These are phyloP conservation scores for Masnerella sp. DNA, from an alignment of 2,888 invertebrate genomes.

Conservation along the genomic window DNA sequence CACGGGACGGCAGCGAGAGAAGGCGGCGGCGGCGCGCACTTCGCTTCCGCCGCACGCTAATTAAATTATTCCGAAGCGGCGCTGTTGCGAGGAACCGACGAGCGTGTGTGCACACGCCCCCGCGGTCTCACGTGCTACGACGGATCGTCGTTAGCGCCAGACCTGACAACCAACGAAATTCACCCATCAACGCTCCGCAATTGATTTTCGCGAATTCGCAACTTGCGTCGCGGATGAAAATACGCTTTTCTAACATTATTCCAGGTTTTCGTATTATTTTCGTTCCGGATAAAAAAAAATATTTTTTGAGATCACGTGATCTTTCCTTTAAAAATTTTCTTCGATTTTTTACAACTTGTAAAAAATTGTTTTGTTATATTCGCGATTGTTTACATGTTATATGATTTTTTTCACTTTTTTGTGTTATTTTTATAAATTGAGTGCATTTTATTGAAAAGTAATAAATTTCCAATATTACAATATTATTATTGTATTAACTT, in stretches of 20 bases:
- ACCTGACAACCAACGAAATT: conserved; percentile 43
- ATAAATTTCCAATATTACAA: too few relatives aligned
- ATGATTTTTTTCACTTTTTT: too few relatives aligned
- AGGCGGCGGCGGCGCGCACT: conserved; percentile 63
- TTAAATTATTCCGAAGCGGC: conserved; percentile 74
- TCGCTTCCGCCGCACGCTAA: conserved; percentile 70
- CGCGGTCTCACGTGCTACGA: conserved; percentile 30
- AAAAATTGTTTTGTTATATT: too few relatives aligned
- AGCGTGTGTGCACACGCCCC: conserved; percentile 32
- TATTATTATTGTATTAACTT: too few relatives aligned
- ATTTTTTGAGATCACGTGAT: too few relatives aligned
- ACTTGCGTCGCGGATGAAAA: too few relatives aligned
- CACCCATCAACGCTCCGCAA: conserved; percentile 35
- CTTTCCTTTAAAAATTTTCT: too few relatives aligned
- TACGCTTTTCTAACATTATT: too few relatives aligned
- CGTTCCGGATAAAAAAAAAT: neutral
- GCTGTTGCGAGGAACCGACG: conserved; percentile 49
- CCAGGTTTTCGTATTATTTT: too few relatives aligned
- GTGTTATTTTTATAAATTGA: neutral
- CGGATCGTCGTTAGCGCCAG: conserved; percentile 31
- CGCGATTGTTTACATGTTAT: too few relatives aligned
- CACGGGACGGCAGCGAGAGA: conserved; percentile 72
- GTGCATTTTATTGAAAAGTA: too few relatives aligned
- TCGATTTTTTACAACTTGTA: too few relatives aligned
- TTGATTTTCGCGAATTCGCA: conserved; percentile 24